Evolutionary conservation across 2,113 vertebrate genomes (phyloP).

Genomic region (pig (Sus scrofa)): T2T-Sscrofa CM000827.6:51790501-51791000

Average conservation of each 20-base stretch:
- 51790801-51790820: not conserved
- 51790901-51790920: not conserved
- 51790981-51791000: not conserved
- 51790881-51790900: not conserved
- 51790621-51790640: not conserved
- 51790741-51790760: not conserved
- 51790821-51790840: not conserved
- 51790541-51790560: not conserved
- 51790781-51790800: not conserved
- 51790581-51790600: not conserved
- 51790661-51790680: constrained; percentile 34
- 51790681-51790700: not conserved
- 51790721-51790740: not conserved
- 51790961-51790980: not conserved
- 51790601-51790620: not conserved
- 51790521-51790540: not conserved
- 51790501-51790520: not conserved
- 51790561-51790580: not conserved
- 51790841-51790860: constrained; percentile 24
- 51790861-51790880: not conserved
- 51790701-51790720: constrained; percentile 15
- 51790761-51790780: constrained; percentile 13
- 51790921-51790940: not conserved
- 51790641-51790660: not conserved
- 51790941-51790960: constrained; percentile 4